Evolutionary conservation across 2,113 vertebrate genomes (phyloP), one percentile per base, ranked within the genome.

Genomic region (Chloebia gouldiae): DNA sequence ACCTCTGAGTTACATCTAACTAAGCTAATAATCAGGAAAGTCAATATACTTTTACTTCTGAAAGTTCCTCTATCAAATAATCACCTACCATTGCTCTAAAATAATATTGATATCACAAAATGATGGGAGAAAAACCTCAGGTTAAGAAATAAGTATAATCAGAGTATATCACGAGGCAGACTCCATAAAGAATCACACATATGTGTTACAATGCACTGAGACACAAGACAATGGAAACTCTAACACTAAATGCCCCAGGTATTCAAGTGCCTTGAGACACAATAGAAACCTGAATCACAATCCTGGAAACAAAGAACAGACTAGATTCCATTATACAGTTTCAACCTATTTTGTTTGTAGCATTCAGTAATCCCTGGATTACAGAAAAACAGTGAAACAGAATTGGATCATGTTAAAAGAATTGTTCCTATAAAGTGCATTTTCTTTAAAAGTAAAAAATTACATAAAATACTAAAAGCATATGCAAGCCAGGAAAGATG

Each of bases 191-290:
- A 92, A 40, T 54, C 51, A 44, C 16, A 87, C 3, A 65, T 9
- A 68, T 12, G 4, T 18, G 16, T 30, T 28, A 40, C 19, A 70
- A 17, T 6, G 15, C n/a, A 57, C 15, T 33, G 9, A 81, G 60
- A 51, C 33, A 54, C 2, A n/a, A 72, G 19, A 59, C 0, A 0
- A 63, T 1, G 5, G 45, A 69, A 93, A 88, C 75, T 3, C 15
- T 35, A 78, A 66, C 6, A 33, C 17, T 63, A 24, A 85, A 70
- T 6, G 5, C 31, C 45, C 66, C 0, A 0, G 12, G 15, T 23
- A 66, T 37, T 81, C 31, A 31, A 53, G 6, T 40, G 28, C 10
- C 31, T 40, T 35, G 19, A 59, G 4, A 68, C 33, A 68, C 33
- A 77, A 51, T 5, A 66, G n/a, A 75, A 70, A 92, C 4, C 9